Evolutionary conservation across 2,888 invertebrate species (phyloP).

Genomic region (Nineta flava): DNA sequence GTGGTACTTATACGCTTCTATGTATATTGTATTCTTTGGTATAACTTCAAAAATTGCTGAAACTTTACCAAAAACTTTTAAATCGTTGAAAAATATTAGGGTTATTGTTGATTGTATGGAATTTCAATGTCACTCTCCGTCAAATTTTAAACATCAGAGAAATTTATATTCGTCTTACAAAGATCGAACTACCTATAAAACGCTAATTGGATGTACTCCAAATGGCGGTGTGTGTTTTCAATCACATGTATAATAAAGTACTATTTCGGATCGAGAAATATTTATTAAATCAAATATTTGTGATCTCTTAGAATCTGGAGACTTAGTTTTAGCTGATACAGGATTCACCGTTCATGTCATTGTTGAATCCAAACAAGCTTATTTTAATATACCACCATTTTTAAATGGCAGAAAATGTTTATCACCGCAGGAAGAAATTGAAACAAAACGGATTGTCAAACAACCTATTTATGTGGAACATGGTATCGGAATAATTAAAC

Average conservation of each 20-base stretch:
- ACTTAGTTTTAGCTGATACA: constrained; percentile 6
- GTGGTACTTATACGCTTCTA: no score
- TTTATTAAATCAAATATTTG: constrained; percentile 1
- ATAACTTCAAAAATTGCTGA: neutral
- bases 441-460: constrained; percentile 3
- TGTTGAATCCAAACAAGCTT: constrained; percentile 3
- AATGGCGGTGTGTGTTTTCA: constrained; percentile 1
- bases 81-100: neutral
- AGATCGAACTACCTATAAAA: neutral
- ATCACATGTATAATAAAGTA: neutral
- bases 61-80: neutral
- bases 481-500: constrained; percentile 3
- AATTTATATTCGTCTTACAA: neutral
- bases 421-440: neutral
- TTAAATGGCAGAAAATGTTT: constrained; percentile 1
- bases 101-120: constrained; percentile 4
- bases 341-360: constrained; percentile 3
- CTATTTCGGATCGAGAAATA: neutral
- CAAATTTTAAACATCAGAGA: neutral
- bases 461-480: constrained; percentile 1
- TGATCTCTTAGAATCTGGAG: constrained; percentile 4
- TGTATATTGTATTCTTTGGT: no score
- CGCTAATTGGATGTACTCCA: constrained; percentile 2
- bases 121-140: constrained; percentile 2
- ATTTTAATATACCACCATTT: constrained; percentile 5